phyloP scores from a whole-genome alignment of 2,888 invertebrate species.

The Leistus spinibarbis region DNA sequence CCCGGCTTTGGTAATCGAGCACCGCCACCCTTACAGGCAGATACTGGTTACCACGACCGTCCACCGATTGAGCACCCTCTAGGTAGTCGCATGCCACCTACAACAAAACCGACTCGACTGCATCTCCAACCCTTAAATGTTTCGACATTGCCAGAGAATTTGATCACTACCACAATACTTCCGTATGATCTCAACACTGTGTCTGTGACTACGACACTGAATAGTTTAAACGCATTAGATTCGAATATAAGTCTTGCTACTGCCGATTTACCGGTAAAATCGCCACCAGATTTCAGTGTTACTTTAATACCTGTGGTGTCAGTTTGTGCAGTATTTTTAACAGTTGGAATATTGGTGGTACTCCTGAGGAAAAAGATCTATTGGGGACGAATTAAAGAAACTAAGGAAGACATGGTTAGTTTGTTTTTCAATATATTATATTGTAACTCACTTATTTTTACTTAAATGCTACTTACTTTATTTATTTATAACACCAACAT shows the following conservation, averaged over 20 bases:
- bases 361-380: conserved; percentile 75
- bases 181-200: conserved; percentile 38
- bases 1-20: conserved; percentile 53
- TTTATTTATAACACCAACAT: too few species aligned
- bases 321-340: conserved; percentile 71
- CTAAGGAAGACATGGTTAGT: conserved; percentile 77
- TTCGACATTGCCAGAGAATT: conserved; percentile 38
- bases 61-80: conserved; percentile 50
- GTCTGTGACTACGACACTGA: conserved; percentile 31
- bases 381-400: conserved; percentile 66
- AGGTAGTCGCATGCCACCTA: conserved; percentile 40
- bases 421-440: background rate
- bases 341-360: conserved; percentile 70
- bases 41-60: conserved; percentile 47
- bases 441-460: too few species aligned
- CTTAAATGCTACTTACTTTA: too few species aligned
- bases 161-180: background rate
- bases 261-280: conserved; percentile 55
- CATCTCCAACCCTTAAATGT: conserved; percentile 42
- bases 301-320: conserved; percentile 75
- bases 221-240: conserved; percentile 10
- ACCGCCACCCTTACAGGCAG: conserved; percentile 45
- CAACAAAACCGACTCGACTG: conserved; percentile 26
- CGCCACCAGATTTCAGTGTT: conserved; percentile 63
- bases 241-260: conserved; percentile 33